phyloP scores from a whole-genome alignment of 2,797 vertebrate genomes.

The Amniataba percoides region DNA sequence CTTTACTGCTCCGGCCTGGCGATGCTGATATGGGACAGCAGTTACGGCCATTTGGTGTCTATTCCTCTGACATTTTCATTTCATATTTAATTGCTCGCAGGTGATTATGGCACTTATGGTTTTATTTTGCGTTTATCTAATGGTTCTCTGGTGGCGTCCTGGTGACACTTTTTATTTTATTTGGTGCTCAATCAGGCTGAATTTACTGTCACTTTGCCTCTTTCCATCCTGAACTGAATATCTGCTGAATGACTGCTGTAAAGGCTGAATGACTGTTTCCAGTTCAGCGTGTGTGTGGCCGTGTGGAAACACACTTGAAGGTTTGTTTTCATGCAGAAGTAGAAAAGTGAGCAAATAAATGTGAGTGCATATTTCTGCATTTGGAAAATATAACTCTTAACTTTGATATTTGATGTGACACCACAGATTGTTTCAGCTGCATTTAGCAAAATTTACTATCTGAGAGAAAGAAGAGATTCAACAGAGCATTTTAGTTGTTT shows the following conservation, averaged over 20 bases:
- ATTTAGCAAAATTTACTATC: too few species aligned
- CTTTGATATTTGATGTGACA: too few species aligned
- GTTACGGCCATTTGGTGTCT: conserved; percentile 59
- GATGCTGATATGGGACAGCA: conserved; percentile 72
- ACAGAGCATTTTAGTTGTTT: too few species aligned
- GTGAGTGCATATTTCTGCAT: background rate
- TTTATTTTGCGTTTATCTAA: conserved; percentile 80
- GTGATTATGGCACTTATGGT: conserved; percentile 79
- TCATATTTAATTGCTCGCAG: conserved; percentile 75
- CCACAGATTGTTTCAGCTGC: too few species aligned
- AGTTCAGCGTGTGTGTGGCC: background rate
- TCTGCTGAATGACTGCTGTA: conserved; percentile 18
- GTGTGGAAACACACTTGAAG: background rate
- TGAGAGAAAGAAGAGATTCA: too few species aligned
- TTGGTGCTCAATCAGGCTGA: conserved; percentile 69
- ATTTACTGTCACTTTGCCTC: conserved; percentile 61
- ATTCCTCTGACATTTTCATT: conserved; percentile 79
- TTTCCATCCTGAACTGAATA: conserved; percentile 6
- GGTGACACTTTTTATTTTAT: conserved; percentile 72
- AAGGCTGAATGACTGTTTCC: conserved; percentile 16
- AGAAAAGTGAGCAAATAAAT: background rate
- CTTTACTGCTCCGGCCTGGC: conserved; percentile 77
- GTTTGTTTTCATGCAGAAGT: background rate
- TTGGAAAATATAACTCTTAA: too few species aligned
- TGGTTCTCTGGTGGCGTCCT: conserved; percentile 56